Evolutionary conservation across 1,140 invertebrate species (phyloP), one percentile per base, ranked within the genome.

Genomic region (Camponotus pennsylvanicus): DNA sequence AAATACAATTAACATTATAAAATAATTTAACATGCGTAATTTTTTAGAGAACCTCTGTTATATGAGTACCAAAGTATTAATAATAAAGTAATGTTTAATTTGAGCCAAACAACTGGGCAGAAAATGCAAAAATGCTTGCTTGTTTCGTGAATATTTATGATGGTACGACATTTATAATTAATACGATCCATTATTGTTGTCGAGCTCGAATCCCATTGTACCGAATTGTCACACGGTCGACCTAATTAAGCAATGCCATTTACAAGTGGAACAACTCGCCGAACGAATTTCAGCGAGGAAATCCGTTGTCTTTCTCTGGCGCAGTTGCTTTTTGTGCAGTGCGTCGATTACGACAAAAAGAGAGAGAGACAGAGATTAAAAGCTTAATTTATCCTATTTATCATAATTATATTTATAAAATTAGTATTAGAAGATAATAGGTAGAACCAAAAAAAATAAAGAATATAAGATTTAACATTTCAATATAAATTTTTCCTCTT

Each of bases 231-330:
- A 79, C 76, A 88, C 82, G 89, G 86, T 69, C 89, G 88, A 90
- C 82, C 82, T 88, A 90, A 90, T 90, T 90, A 90, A 90, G 86
- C 73, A 34, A 75, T 79, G 71, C 67, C 86, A 90, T 90, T 90
- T 90, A 83, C 88, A 88, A 90, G 59, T 27, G 49, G 45, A 73
- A 73, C 73, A 40, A 71, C 67, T 63, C 76, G 49, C 21, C 61
- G 61, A 87, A 90, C 73, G 79, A 87, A 64, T 87, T 75, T 55
- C 49, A 42, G 67, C 21, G 57, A 85, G 71, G 32, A 87, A 84
- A 86, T 87, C 78, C 61, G 59, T 52, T 59, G 75, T 49, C 64
- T 40, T 63, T 73, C 40, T 71, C 52, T 27, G 13, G 1, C 37
- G 52, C 37, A 32, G 32, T 82, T 49, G 66, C 66, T 82, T 73